Evolutionary conservation across 2,888 invertebrate genomes (phyloP), one percentile per base, ranked within the genome.

Genomic region (Silvanus unidentatus): DNA sequence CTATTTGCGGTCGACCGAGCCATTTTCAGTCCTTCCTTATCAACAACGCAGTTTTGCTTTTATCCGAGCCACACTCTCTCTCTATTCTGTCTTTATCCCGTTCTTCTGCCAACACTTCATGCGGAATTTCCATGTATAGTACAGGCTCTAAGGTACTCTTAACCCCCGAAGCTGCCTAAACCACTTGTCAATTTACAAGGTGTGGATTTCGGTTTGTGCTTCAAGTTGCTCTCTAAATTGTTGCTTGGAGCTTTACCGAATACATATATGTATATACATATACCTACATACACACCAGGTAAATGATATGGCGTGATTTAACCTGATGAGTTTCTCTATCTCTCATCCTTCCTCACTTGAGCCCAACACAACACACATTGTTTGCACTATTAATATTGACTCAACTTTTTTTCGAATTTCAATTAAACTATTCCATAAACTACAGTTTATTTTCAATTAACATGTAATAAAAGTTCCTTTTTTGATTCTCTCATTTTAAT

Each of bases 1-100:
- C 68, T 66, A 68, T 69, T 70, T 70, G 70, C 63, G 70, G 70
- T 58, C 62, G 62, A 65, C 68, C 68, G 60, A 63, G 59, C 61
- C 67, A 63, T 68, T 68, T 62, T 57, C 62, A 63, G 62, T 54
- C 63, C 60, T 60, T 54, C 55, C 58, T 61, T 62, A 62, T 62
- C 60, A 53, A 45, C 52, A 49, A 47, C 55, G 51, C 55, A 51
- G 12, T 52, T 50, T 57, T 49, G 53, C 57, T 60, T 58, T 58
- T 57, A 59, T 59, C 62, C 49, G 22, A 45, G 39, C 42, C 49
- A 48, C 49, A 49, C 48, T 51, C 43, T 51, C 48, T 48, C 52
- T 53, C 58, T 55, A 58, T 57, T 58, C 57, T 49, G 54, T 59
- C 64, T 59, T 60, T 58, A 58, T 62, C 63, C 49, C 42, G 52